Base-by-base conservation (phyloP, 2,888 invertebrate species). In the Craniophora ligustri region DNA sequence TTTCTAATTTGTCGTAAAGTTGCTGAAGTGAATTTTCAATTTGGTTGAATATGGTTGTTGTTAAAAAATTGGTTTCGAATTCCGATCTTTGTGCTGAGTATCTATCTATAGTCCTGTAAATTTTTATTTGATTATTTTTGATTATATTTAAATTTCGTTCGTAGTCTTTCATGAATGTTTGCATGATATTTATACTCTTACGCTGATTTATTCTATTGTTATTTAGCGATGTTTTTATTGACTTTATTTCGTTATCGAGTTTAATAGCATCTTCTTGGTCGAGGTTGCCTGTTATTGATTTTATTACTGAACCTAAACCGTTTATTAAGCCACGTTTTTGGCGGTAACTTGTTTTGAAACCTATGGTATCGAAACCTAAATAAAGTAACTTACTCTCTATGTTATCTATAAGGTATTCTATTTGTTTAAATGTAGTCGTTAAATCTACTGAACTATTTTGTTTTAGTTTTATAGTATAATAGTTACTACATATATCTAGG, bases 371-470 rank as follows among this genome's bases (percentile, higher is more conserved):
- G 41, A 70, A 47, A 5, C 64, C 63, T 63, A 26, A 4, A n/a
- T 26, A 26, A 67, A 46, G 14, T 49, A 64, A 16, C 13, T 57
- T 69, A 69, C 49, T 67, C 48, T 69, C 62, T 55, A 67, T 56
- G 0, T 18, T 67, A 23, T 71, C 49, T 30, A 62, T 60, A 3
- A 55, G 41, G 14, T 69, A 64, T 5, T 71, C 49, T 61, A 63
- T 58, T 46, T 58, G 35, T 39, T 62, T 47, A 34, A 15, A 31
- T 0, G 10, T 26, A 0, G 31, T 0, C 1, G 8, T 28, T 3
- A 6, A 14, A 0, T 46, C 26, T 18, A 19, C 2, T 0, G 46
- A 31, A 0, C 31, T 23, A 23, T 48, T 61, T 15, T 57, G 31
- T 34, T 51, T 63, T n/a, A 57, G 7, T 18, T 40, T 58, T 0